Evolutionary conservation across 2,888 invertebrate genomes (phyloP).

Genomic region (Strigamia crassipes): DNA sequence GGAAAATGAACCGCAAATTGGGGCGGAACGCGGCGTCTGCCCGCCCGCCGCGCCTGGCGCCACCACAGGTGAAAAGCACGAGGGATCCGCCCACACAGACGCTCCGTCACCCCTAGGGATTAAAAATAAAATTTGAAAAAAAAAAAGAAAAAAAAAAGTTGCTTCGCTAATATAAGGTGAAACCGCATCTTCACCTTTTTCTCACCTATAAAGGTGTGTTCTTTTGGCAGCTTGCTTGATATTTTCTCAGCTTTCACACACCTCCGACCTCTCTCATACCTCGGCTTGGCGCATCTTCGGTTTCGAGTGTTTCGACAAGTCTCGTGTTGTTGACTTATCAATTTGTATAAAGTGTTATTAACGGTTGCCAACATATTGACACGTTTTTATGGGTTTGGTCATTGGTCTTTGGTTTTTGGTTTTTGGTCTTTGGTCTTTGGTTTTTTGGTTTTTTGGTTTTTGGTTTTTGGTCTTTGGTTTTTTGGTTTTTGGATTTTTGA

Average conservation of each 20-base stretch:
- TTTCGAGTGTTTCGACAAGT: no score
- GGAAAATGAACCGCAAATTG: conserved; percentile 18
- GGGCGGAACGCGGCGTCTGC: conserved; percentile 38
- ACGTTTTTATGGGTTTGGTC: no score
- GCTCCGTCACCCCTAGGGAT: conserved; percentile 32
- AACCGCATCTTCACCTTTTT: conserved; percentile 38
- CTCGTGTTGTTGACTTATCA: no score
- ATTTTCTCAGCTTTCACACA: conserved; percentile 8
- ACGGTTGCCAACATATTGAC: no score
- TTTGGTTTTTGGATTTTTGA: no score
- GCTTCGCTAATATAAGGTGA: conserved; percentile 31
- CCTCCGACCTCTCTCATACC: not conserved
- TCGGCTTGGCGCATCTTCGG: not conserved
- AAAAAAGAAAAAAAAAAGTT: conserved; percentile 3
- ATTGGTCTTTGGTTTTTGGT: no score
- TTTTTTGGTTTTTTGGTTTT: not conserved
- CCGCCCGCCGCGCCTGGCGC: conserved; percentile 40
- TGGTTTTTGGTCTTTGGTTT: no score
- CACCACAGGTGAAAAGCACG: conserved; percentile 42
- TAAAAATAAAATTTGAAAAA: not conserved
- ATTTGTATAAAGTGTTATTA: no score
- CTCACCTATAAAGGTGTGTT: conserved; percentile 34
- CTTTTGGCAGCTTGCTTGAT: conserved; percentile 30
- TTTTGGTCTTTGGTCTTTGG: not conserved
- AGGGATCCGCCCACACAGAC: conserved; percentile 42